phyloP scores from a whole-genome alignment of 1,140 invertebrate genomes.

The Pseudoatta argentina region DNA sequence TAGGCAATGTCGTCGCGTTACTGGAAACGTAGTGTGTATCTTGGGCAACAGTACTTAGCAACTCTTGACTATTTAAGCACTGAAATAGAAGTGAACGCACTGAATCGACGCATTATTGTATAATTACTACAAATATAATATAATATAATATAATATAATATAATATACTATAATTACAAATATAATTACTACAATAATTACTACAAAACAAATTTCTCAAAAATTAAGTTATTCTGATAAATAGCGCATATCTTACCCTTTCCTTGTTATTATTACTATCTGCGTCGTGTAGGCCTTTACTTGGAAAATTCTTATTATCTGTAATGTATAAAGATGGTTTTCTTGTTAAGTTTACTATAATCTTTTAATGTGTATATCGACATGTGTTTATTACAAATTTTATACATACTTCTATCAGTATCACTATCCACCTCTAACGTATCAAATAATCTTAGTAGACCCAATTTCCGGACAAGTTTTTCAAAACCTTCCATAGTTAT shows the following conservation, averaged over 20 bases:
- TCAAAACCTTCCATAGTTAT: constrained; percentile 90
- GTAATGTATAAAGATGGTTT: constrained; percentile 19
- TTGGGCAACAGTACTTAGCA: constrained; percentile 80
- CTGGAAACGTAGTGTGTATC: constrained; percentile 67
- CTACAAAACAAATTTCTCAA: background rate
- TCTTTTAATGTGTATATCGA: background rate
- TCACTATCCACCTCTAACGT: constrained; percentile 60
- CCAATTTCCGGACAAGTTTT: constrained; percentile 88
- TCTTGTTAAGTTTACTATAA: background rate
- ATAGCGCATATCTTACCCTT: constrained; percentile 62
- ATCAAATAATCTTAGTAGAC: constrained; percentile 87
- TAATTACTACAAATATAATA: no score
- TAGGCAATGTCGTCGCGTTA: constrained; percentile 79
- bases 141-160: no score
- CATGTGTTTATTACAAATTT: constrained; percentile 58
- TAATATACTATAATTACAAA: no score
- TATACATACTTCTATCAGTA: constrained; percentile 70
- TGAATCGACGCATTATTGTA: background rate
- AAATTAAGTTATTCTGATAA: background rate
- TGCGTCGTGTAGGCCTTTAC: constrained; percentile 66
- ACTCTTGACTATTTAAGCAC: constrained; percentile 84
- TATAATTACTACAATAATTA: background rate
- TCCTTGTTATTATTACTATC: constrained; percentile 62
- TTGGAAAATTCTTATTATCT: constrained; percentile 65
- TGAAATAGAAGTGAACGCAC: constrained; percentile 68